Conservation (phyloP, 2,797 vertebrate species). For the Zalophus californianus region DNA sequence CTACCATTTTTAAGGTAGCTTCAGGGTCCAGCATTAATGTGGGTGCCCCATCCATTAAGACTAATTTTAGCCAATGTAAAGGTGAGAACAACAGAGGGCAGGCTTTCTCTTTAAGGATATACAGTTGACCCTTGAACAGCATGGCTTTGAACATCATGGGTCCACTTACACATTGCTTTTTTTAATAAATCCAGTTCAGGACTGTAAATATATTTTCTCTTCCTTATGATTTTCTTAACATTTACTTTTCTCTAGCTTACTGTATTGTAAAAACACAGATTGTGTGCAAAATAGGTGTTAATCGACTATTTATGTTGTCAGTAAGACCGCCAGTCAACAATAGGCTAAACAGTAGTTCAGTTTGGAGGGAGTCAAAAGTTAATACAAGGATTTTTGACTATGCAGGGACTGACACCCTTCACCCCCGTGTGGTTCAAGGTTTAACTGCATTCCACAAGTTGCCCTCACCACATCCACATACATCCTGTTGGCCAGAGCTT, state of each 20-base stretch:
- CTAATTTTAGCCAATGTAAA: not conserved
- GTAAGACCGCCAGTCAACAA: not conserved
- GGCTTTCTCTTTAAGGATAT: not conserved
- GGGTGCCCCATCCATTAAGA: not conserved
- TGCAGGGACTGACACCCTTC: not conserved
- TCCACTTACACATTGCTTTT: not conserved
- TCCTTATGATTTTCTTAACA: not conserved
- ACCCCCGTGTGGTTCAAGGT: not conserved
- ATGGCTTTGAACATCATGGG: not conserved
- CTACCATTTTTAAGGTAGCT: not conserved
- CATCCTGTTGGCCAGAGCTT: not conserved
- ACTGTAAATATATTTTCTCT: not conserved
- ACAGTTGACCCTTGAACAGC: not conserved
- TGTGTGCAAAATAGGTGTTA: not conserved
- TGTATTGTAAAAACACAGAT: not conserved
- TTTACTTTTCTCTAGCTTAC: not conserved
- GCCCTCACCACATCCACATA: not conserved
- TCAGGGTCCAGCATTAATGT: not conserved
- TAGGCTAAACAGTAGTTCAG: not conserved
- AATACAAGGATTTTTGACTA: not conserved
- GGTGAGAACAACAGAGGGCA: not conserved
- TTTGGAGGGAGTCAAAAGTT: not conserved
- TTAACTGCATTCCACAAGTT: not conserved
- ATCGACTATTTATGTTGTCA: not conserved
- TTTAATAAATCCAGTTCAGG: not conserved